A percentile compares a stretch with the other conserved stretches of the same genome.
These are phyloP conservation scores for Phyllotreta cruciferae DNA, from an alignment of 2,888 invertebrate species.

Conservation along the genomic window DNA sequence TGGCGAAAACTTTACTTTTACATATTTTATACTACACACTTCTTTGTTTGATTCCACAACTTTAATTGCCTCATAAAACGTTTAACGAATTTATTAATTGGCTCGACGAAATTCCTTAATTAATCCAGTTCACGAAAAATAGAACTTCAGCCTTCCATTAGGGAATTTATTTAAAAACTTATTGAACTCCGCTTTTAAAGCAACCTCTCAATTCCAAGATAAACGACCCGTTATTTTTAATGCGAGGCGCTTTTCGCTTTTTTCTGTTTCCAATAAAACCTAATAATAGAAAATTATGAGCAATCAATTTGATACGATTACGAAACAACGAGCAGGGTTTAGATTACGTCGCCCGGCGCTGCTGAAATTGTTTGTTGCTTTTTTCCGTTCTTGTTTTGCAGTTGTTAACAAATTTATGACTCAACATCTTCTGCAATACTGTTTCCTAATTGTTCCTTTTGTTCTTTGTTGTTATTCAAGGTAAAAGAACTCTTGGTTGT, in stretches of 20 bases:
- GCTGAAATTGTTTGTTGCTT: constrained; percentile 23
- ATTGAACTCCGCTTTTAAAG: constrained; percentile 1
- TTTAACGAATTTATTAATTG: too few relatives aligned
- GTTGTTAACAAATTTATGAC: constrained; percentile 28
- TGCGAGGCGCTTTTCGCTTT: constrained; percentile 27
- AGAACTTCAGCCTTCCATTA: not conserved
- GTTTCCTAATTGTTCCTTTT: constrained; percentile 26
- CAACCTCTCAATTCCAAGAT: constrained; percentile 19
- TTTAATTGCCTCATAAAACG: too few relatives aligned
- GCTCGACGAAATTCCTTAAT: too few relatives aligned
- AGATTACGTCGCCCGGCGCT: constrained; percentile 17
- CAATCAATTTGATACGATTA: constrained; percentile 22
- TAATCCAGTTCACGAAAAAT: not conserved
- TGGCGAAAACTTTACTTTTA: too few relatives aligned
- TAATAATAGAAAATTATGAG: constrained; percentile 32
- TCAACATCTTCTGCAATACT: constrained; percentile 23
- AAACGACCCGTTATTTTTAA: constrained; percentile 13
- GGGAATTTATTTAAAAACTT: not conserved
- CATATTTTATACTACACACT: too few relatives aligned
- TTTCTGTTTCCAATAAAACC: constrained; percentile 21
- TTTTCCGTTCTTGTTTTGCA: constrained; percentile 10
- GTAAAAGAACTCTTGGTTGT: constrained; percentile 20
- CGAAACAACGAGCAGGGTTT: constrained; percentile 18
- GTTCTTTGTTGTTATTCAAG: constrained; percentile 25
- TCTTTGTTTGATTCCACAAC: too few relatives aligned